A percentile compares a stretch with the other conserved stretches of the same genome.
Evolutionary conservation across 1,140 invertebrate species (phyloP).

Genomic region (Brachionus manjavacas): DNA sequence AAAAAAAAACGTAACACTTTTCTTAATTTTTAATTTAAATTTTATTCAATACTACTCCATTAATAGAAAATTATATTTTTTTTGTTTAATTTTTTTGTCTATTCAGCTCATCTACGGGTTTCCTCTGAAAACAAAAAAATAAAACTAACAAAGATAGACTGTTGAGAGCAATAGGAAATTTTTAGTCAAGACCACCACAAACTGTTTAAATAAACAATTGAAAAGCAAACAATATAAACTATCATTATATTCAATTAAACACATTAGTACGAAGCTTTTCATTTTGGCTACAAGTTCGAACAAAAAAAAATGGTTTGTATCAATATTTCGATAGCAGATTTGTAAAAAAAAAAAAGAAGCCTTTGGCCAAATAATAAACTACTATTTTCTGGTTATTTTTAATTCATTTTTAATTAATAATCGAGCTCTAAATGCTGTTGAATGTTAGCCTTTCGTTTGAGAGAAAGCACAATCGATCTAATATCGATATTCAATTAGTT

Average conservation of each 20-base stretch:
- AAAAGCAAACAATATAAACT: neutral
- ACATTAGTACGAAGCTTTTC: neutral
- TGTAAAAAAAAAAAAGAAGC: neutral
- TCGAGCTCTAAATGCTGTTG: neutral
- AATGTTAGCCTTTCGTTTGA: neutral
- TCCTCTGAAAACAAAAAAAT: neutral
- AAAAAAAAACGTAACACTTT: too few relatives aligned
- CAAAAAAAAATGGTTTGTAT: neutral
- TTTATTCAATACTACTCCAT: too few relatives aligned
- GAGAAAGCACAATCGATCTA: neutral
- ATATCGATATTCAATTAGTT: neutral
- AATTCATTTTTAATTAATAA: constrained; percentile 8
- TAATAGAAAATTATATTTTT: neutral
- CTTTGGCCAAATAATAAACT: neutral
- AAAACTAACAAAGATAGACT: neutral
- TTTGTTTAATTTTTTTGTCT: too few relatives aligned
- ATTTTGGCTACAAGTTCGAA: neutral
- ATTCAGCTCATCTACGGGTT: too few relatives aligned
- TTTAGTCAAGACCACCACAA: neutral
- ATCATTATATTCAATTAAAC: constrained; percentile 1
- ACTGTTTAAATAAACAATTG: neutral
- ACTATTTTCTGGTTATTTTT: neutral
- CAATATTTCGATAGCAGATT: constrained; percentile 3
- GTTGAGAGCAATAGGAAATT: neutral
- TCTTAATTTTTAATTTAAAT: too few relatives aligned